phyloP scores from a whole-genome alignment of 1,140 invertebrate species.

The Drosophila neocordata region DNA sequence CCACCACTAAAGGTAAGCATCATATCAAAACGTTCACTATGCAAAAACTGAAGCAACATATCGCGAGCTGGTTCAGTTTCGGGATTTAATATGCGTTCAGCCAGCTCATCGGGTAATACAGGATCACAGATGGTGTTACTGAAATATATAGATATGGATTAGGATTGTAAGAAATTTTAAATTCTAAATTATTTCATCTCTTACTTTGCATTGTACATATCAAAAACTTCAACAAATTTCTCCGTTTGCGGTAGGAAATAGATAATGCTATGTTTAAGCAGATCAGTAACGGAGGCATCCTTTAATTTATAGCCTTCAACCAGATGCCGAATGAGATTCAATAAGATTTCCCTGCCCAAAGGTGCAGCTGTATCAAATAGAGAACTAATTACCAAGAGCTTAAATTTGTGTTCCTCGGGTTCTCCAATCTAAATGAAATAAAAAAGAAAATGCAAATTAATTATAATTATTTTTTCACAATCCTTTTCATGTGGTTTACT shows the following conservation, averaged over 20 bases:
- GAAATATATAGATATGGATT: not conserved
- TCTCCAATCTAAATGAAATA: slow-evolving; percentile 85
- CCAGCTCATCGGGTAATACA: slow-evolving; percentile 67
- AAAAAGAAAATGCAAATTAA: not conserved
- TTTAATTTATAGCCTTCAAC: slow-evolving; percentile 87
- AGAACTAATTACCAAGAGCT: slow-evolving; percentile 92
- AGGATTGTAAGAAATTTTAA: no score
- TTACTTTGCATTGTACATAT: slow-evolving; percentile 71
- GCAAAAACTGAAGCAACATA: slow-evolving; percentile 68
- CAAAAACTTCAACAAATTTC: slow-evolving; percentile 58
- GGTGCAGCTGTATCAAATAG: slow-evolving; percentile 91
- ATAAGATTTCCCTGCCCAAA: slow-evolving; percentile 91
- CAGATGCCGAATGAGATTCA: slow-evolving; percentile 93
- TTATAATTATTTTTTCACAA: no score
- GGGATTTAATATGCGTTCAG: slow-evolving; percentile 69
- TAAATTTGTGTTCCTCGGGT: slow-evolving; percentile 91
- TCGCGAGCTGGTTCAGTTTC: slow-evolving; percentile 57
- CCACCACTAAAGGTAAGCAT: slow-evolving; percentile 74
- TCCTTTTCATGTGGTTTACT: slow-evolving; percentile 25
- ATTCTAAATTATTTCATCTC: slow-evolving; percentile 22
- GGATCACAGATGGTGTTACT: slow-evolving; percentile 78
- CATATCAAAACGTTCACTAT: slow-evolving; percentile 70
- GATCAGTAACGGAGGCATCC: slow-evolving; percentile 85
- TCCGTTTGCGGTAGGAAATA: slow-evolving; percentile 88
- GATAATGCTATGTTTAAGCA: slow-evolving; percentile 89